phyloP scores from a whole-genome alignment of 2,797 vertebrate species.

The Gymnopithys bicolor region DNA sequence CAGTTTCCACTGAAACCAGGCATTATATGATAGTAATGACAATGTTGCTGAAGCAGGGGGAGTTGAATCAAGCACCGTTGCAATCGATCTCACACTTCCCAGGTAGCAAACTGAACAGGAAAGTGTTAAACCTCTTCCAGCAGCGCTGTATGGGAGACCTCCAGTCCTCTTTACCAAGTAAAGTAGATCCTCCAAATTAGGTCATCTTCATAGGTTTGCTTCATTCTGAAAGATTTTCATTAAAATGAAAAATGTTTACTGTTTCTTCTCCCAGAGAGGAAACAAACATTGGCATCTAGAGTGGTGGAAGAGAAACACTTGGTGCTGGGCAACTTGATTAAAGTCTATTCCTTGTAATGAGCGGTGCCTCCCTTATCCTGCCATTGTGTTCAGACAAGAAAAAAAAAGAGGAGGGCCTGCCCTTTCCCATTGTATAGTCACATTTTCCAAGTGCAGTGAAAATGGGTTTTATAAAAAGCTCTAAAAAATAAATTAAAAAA shows the following conservation, averaged over 20 bases:
- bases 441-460: constrained; percentile 66
- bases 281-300: constrained; percentile 49
- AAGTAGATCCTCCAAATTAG: background rate
- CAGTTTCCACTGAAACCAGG: background rate
- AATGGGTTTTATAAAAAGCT: constrained; percentile 24
- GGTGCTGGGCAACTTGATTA: constrained; percentile 57
- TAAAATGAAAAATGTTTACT: constrained; percentile 36
- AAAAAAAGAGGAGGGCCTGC: constrained; percentile 19
- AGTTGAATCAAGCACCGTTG: background rate
- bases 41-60: background rate
- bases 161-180: background rate
- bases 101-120: background rate
- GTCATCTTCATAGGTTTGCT: constrained; percentile 5
- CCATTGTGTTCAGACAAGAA: constrained; percentile 68
- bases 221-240: constrained; percentile 38
- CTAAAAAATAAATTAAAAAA: background rate
- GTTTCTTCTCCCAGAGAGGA: constrained; percentile 32
- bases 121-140: constrained; percentile 33
- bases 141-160: background rate
- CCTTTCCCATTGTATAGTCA: constrained; percentile 67
- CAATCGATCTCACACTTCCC: background rate
- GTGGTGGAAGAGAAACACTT: constrained; percentile 45
- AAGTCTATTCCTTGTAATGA: constrained; percentile 63
- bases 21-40: background rate
- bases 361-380: constrained; percentile 75